Conservation (phyloP, 2,888 invertebrate genomes). For the Asteroscopus sphinx region DNA sequence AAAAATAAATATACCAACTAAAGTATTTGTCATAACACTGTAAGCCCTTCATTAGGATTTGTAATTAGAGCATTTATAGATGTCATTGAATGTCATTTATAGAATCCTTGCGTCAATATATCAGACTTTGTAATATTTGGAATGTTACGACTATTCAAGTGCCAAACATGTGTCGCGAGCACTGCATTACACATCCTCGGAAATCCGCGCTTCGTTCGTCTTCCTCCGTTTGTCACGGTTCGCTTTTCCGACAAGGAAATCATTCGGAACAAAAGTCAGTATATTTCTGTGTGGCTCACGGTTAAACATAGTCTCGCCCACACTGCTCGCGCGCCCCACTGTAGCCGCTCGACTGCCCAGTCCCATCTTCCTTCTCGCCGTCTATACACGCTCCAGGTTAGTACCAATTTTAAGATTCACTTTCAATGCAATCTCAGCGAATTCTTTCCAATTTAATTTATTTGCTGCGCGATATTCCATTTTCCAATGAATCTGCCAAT, state of each 20-base stretch:
- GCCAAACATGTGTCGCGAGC: slow-evolving; percentile 21
- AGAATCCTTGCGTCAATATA: slow-evolving; percentile 27
- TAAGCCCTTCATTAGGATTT: slow-evolving; percentile 16
- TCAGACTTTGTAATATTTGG: slow-evolving; percentile 41
- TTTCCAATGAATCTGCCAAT: slow-evolving; percentile 29
- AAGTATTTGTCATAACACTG: slow-evolving; percentile 13
- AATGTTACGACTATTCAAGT: slow-evolving; percentile 34
- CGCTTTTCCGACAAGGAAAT: slow-evolving; percentile 79
- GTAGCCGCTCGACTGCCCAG: slow-evolving; percentile 74
- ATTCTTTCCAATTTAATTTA: slow-evolving; percentile 55
- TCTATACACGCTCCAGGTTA: slow-evolving; percentile 85
- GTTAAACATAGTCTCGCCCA: slow-evolving; percentile 88
- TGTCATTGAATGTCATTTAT: slow-evolving; percentile 40
- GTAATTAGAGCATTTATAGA: slow-evolving; percentile 47
- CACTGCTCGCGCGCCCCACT: slow-evolving; percentile 72
- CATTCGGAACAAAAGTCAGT: slow-evolving; percentile 86
- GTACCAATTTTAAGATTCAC: slow-evolving; percentile 66
- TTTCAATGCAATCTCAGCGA: slow-evolving; percentile 68
- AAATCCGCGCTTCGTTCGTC: slow-evolving; percentile 57
- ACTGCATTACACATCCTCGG: slow-evolving; percentile 50
- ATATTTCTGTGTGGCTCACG: slow-evolving; percentile 88
- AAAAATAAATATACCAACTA: slow-evolving; percentile 2
- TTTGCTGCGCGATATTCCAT: slow-evolving; percentile 77
- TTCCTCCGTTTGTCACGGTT: slow-evolving; percentile 61
- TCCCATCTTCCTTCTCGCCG: slow-evolving; percentile 82